Percentiles rank a stretch among this genome's conserved stretches.
phyloP scores from a whole-genome alignment of 2,113 vertebrate species.

The Semnornis frantzii region DNA sequence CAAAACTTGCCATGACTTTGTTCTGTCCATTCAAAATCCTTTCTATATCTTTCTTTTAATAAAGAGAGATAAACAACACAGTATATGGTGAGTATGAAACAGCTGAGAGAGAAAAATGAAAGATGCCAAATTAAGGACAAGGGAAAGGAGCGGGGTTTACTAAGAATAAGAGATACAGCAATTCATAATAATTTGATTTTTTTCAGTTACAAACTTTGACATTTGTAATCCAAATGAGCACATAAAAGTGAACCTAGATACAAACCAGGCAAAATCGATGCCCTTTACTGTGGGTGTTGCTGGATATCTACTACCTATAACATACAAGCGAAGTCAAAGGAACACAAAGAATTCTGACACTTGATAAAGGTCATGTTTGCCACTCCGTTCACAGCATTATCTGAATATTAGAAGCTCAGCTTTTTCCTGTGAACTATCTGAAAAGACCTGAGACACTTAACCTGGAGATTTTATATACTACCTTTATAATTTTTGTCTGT shows the following conservation, averaged over 20 bases:
- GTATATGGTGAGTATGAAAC: background rate
- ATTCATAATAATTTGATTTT: slow-evolving; percentile 25
- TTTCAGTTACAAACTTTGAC: background rate
- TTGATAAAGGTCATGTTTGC: slow-evolving; percentile 42
- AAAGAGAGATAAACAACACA: background rate
- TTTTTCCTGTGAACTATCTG: background rate
- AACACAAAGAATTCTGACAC: slow-evolving; percentile 15
- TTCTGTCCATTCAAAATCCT: background rate
- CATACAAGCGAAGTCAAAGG: background rate
- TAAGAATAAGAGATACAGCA: background rate
- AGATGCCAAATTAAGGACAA: background rate
- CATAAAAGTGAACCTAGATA: slow-evolving; percentile 5
- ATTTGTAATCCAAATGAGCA: slow-evolving; percentile 51
- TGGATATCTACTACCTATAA: background rate
- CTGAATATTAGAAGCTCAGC: background rate
- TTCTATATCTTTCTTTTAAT: background rate
- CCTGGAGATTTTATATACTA: background rate
- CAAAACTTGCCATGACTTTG: background rate
- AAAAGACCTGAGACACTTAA: background rate
- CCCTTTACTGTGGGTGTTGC: slow-evolving; percentile 9
- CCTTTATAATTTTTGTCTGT: background rate
- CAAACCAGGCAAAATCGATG: slow-evolving; percentile 43
- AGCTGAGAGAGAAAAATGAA: background rate
- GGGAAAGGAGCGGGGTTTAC: background rate
- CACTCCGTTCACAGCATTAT: background rate